Evolutionary conservation across 2,797 vertebrate genomes (phyloP).

Genomic region (Hippopotamyrus pictus): DNA sequence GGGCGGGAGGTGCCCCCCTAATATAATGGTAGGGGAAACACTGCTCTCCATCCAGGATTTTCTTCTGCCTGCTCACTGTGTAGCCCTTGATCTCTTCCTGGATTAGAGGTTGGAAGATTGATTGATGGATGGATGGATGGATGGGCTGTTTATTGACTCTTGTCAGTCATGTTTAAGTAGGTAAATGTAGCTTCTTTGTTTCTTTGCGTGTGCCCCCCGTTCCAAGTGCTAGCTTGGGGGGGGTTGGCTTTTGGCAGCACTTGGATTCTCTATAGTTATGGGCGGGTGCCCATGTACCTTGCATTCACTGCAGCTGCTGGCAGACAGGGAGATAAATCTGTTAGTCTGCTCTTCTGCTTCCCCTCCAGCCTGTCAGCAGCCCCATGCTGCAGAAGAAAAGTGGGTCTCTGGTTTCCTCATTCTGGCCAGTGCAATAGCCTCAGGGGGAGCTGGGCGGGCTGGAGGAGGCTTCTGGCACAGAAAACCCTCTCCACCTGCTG

Average conservation of each 20-base stretch:
- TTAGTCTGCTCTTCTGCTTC: constrained; percentile 20
- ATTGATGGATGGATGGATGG: too few relatives aligned
- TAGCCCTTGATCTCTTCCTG: neutral
- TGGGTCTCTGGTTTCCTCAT: neutral
- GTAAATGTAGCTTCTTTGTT: neutral
- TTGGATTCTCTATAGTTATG: neutral
- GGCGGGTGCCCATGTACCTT: neutral
- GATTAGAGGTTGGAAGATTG: neutral
- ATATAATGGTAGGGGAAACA: too few relatives aligned
- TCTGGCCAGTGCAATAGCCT: neutral
- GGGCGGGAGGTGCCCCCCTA: too few relatives aligned
- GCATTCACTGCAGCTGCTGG: neutral
- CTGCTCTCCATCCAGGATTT: neutral
- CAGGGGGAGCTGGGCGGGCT: neutral
- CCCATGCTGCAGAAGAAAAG: constrained; percentile 39
- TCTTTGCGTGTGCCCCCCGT: neutral
- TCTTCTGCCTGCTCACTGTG: neutral
- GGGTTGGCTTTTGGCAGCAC: neutral
- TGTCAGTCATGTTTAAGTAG: neutral
- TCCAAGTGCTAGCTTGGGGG: neutral
- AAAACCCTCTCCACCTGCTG: constrained; percentile 39
- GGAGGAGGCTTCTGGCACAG: constrained; percentile 47
- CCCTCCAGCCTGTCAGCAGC: constrained; percentile 33
- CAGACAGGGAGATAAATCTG: constrained; percentile 45
- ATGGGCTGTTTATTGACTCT: neutral